Evolutionary conservation across 2,888 invertebrate species (phyloP).

Genomic region (Cerceris ruficornis): DNA sequence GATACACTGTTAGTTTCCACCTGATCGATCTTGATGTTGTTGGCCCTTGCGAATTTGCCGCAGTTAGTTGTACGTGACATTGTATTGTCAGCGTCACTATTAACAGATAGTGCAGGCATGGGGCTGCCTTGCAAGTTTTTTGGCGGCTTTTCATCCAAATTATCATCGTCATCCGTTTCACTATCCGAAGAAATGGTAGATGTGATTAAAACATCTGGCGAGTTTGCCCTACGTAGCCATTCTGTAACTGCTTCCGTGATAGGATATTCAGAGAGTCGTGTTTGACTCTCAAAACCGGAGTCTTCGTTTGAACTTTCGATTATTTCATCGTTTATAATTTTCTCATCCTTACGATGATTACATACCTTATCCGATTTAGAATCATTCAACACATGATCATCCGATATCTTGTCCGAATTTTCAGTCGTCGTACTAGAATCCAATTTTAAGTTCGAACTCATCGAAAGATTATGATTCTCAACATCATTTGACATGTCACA

Average conservation of each 20-base stretch:
- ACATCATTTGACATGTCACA: conserved; percentile 21
- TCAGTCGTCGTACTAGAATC: conserved; percentile 3
- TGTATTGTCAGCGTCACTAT: conserved; percentile 73
- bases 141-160: conserved; percentile 77
- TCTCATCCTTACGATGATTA: conserved; percentile 21
- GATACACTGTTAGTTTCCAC: conserved; percentile 32
- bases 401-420: not conserved
- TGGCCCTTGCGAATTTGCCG: conserved; percentile 76
- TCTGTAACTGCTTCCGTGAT: conserved; percentile 85
- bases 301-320: conserved; percentile 72
- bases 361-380: not conserved
- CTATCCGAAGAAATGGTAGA: conserved; percentile 51
- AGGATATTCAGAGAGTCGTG: conserved; percentile 75
- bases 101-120: conserved; percentile 83
- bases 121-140: conserved; percentile 84
- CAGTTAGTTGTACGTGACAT: conserved; percentile 72
- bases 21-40: conserved; percentile 49
- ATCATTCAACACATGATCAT: conserved; percentile 4
- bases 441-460: conserved; percentile 19
- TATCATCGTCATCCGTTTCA: conserved; percentile 64
- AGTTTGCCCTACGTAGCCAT: conserved; percentile 83
- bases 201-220: conserved; percentile 77
- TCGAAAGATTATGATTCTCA: conserved; percentile 22
- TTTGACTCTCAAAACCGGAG: conserved; percentile 76
- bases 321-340: conserved; percentile 35